Evolutionary conservation across 2,888 invertebrate species (phyloP).

Genomic region (Lordiphosa andalusiaca): DNA sequence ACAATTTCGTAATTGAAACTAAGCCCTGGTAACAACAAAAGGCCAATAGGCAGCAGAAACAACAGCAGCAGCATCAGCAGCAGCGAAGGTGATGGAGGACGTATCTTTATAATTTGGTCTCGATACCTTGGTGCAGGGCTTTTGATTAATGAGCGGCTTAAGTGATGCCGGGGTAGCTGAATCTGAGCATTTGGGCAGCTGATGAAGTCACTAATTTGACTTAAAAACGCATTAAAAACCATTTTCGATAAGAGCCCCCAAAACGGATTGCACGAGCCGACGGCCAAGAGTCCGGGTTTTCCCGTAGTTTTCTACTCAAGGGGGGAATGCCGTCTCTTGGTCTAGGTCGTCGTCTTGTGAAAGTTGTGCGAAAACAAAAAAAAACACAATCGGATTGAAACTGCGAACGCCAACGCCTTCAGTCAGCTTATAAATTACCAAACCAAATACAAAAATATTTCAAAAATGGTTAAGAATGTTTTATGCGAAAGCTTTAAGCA

Average conservation of each 20-base stretch:
- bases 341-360: slow-evolving; percentile 43
- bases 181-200: slow-evolving; percentile 46
- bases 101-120: slow-evolving; percentile 29
- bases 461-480: too few relatives aligned
- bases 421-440: too few relatives aligned
- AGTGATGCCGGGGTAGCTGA: slow-evolving; percentile 54
- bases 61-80: slow-evolving; percentile 3
- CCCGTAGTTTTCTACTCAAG: slow-evolving; percentile 47
- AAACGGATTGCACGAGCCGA: slow-evolving; percentile 9
- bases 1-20: slow-evolving; percentile 60
- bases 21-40: slow-evolving; percentile 31
- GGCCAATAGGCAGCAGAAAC: slow-evolving; percentile 1
- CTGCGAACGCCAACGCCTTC: too few relatives aligned
- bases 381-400: slow-evolving; percentile 2
- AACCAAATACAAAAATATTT: too few relatives aligned
- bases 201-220: slow-evolving; percentile 73
- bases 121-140: slow-evolving; percentile 46
- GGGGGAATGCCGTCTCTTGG: slow-evolving; percentile 14
- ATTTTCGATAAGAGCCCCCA: slow-evolving; percentile 62
- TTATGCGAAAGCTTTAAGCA: neutral
- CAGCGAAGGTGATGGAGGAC: slow-evolving; percentile 12
- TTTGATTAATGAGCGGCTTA: slow-evolving; percentile 71
- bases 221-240: slow-evolving; percentile 73
- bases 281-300: slow-evolving; percentile 55
- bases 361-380: slow-evolving; percentile 51